phyloP scores from a whole-genome alignment of 2,113 vertebrate species.

The Hystrix brachyura region DNA sequence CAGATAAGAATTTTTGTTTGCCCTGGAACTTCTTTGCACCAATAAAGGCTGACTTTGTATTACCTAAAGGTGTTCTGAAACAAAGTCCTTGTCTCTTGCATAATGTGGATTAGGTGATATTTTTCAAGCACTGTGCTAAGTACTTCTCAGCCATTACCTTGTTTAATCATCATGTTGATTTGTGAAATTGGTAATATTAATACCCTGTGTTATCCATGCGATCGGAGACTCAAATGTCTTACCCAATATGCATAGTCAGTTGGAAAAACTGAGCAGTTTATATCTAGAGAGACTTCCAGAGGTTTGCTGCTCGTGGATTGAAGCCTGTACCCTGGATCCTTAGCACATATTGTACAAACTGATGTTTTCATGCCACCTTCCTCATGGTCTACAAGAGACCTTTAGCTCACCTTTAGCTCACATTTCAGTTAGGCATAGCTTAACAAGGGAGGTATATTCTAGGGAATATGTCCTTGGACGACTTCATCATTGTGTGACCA shows the following conservation, averaged over 20 bases:
- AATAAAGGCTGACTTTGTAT: neutral
- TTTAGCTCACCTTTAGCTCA: neutral
- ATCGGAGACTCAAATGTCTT: neutral
- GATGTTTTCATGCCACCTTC: neutral
- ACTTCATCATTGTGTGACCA: too few species aligned
- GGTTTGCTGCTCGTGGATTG: neutral
- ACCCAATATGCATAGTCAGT: neutral
- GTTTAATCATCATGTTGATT: neutral
- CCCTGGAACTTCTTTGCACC: neutral
- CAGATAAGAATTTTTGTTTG: constrained; percentile 36
- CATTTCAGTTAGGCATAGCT: neutral
- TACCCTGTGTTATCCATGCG: neutral
- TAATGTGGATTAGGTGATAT: neutral
- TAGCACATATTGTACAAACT: neutral
- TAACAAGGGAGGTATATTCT: too few species aligned
- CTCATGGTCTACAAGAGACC: neutral
- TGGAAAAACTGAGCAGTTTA: neutral
- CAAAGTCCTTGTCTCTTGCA: neutral
- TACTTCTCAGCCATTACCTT: neutral
- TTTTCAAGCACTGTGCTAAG: neutral
- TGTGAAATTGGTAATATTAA: neutral
- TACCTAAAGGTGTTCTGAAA: neutral
- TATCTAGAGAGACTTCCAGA: neutral
- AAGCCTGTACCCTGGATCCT: neutral
- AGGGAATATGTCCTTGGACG: neutral